Evolutionary conservation across 2,797 vertebrate species (phyloP).

Genomic region (Liasis olivaceus): DNA sequence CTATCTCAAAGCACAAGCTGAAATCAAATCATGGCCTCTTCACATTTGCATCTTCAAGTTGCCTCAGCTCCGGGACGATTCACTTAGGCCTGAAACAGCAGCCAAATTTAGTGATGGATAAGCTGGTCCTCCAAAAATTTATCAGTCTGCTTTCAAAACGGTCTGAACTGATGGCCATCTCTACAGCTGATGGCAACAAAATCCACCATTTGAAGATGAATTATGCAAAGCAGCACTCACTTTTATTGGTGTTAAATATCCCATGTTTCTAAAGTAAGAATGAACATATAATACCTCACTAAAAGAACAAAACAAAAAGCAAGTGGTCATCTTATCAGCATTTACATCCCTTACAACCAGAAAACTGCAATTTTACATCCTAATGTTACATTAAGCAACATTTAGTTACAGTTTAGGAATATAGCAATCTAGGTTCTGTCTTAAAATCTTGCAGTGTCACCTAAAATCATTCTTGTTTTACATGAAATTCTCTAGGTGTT

Average conservation of each 20-base stretch:
- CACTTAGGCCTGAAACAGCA: background rate
- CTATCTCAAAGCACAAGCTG: background rate
- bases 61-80: background rate
- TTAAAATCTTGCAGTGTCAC: background rate
- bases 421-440: background rate
- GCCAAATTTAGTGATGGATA: background rate
- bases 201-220: background rate
- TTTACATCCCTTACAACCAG: background rate
- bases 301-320: too few species aligned
- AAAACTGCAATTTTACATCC: background rate
- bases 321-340: background rate
- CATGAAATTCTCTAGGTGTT: background rate
- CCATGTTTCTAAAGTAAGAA: background rate
- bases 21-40: background rate
- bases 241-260: background rate
- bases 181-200: background rate
- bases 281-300: background rate
- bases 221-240: background rate
- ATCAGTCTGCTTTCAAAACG: background rate
- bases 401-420: background rate
- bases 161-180: background rate
- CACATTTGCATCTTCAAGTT: background rate
- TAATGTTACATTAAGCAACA: background rate
- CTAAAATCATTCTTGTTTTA: background rate
- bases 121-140: background rate